These are phyloP conservation scores for Danio tinwini DNA, from an alignment of 2,797 vertebrate species.

Conservation along the genomic window DNA sequence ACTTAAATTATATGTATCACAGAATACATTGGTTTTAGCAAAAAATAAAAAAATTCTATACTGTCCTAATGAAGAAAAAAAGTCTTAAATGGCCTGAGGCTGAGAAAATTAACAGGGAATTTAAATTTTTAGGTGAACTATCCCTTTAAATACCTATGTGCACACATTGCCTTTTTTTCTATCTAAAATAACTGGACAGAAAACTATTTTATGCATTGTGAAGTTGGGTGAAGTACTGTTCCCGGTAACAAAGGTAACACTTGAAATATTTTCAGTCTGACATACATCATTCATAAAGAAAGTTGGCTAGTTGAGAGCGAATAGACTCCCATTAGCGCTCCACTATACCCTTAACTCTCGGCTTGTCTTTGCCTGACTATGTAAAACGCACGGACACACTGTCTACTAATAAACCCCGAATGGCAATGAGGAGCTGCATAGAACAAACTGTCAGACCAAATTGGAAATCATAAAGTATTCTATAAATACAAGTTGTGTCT, in stretches of 20 bases:
- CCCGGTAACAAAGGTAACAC: conserved; percentile 21
- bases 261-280: conserved; percentile 16
- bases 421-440: conserved; percentile 63
- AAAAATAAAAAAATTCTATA: too few relatives aligned
- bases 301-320: conserved; percentile 1
- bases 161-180: background rate
- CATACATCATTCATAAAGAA: conserved; percentile 41
- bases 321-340: conserved; percentile 47
- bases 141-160: too few relatives aligned
- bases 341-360: conserved; percentile 49
- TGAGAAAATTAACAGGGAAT: too few relatives aligned
- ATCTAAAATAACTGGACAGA: conserved; percentile 13
- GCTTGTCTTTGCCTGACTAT: conserved; percentile 55
- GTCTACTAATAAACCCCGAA: conserved; percentile 72
- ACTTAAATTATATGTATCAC: too few relatives aligned
- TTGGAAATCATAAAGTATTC: conserved; percentile 63
- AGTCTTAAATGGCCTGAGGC: too few relatives aligned
- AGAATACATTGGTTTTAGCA: too few relatives aligned
- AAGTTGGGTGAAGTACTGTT: conserved; percentile 14
- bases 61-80: too few relatives aligned
- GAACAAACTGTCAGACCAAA: conserved; percentile 70
- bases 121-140: too few relatives aligned
- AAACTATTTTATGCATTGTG: conserved; percentile 18
- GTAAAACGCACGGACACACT: conserved; percentile 41
- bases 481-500: conserved; percentile 73